These are phyloP conservation scores for Brassicogethes aeneus DNA, from an alignment of 2,888 invertebrate species.

Conservation along the genomic window DNA sequence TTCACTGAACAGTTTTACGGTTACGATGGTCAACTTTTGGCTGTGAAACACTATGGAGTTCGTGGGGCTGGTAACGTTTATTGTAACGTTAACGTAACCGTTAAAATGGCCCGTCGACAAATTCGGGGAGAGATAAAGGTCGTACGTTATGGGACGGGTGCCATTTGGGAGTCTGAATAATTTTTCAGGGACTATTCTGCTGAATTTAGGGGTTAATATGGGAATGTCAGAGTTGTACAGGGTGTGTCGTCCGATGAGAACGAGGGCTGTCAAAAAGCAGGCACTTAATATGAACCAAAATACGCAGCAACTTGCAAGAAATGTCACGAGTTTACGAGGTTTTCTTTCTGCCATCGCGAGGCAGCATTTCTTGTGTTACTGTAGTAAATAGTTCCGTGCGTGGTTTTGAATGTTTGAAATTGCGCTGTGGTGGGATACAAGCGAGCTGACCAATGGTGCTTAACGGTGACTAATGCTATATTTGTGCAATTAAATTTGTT, in stretches of 20 bases:
- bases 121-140: slow-evolving; percentile 54
- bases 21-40: slow-evolving; percentile 30
- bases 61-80: slow-evolving; percentile 35
- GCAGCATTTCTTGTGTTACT: no score
- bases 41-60: slow-evolving; percentile 29
- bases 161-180: slow-evolving; percentile 47
- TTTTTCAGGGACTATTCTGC: not conserved
- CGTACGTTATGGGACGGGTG: slow-evolving; percentile 53
- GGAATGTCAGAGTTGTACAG: slow-evolving; percentile 15
- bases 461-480: no score
- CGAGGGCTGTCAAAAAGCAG: slow-evolving; percentile 32
- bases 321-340: slow-evolving; percentile 18
- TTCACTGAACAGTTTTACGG: no score
- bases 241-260: slow-evolving; percentile 33
- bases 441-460: no score
- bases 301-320: slow-evolving; percentile 33
- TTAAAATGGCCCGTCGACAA: slow-evolving; percentile 49
- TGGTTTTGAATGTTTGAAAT: no score
- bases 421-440: no score
- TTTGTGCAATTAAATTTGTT: no score
- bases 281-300: slow-evolving; percentile 33
- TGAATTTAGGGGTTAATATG: not conserved
- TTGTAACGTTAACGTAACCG: slow-evolving; percentile 48
- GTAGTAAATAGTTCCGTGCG: no score
- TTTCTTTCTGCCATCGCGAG: no score